phyloP scores from a whole-genome alignment of 2,888 invertebrate genomes.

The Chrysolina americana region DNA sequence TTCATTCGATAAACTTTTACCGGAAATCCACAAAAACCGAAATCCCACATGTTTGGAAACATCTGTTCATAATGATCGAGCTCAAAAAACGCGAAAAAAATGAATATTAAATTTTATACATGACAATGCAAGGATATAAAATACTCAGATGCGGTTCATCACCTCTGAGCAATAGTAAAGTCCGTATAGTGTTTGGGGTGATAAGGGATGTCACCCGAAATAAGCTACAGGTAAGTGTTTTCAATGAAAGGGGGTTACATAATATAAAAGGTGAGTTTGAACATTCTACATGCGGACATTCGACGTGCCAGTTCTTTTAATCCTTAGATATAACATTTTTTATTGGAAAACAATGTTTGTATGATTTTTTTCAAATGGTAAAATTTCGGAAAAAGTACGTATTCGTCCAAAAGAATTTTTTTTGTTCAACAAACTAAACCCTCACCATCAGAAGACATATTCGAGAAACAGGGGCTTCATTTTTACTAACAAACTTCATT shows the following conservation, averaged over 20 bases:
- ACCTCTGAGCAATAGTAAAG: conserved; percentile 35
- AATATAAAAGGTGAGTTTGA: not conserved
- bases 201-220: conserved; percentile 34
- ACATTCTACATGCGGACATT: not conserved
- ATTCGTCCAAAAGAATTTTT: no score
- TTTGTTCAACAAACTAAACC: no score
- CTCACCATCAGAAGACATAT: no score
- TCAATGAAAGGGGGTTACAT: conserved; percentile 23
- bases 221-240: conserved; percentile 36
- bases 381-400: no score
- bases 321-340: no score
- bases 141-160: conserved; percentile 33
- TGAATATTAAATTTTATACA: conserved; percentile 6
- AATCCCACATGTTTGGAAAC: conserved; percentile 31
- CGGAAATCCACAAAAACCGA: conserved; percentile 3
- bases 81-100: conserved; percentile 29
- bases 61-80: conserved; percentile 16
- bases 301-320: no score
- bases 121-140: conserved; percentile 11
- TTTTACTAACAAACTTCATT: no score
- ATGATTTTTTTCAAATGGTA: no score
- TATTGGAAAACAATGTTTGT: no score
- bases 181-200: conserved; percentile 27
- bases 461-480: no score
- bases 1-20: conserved; percentile 5